Base-by-base conservation (phyloP, 2,888 invertebrate species). In the Lacanobia wlatinum region DNA sequence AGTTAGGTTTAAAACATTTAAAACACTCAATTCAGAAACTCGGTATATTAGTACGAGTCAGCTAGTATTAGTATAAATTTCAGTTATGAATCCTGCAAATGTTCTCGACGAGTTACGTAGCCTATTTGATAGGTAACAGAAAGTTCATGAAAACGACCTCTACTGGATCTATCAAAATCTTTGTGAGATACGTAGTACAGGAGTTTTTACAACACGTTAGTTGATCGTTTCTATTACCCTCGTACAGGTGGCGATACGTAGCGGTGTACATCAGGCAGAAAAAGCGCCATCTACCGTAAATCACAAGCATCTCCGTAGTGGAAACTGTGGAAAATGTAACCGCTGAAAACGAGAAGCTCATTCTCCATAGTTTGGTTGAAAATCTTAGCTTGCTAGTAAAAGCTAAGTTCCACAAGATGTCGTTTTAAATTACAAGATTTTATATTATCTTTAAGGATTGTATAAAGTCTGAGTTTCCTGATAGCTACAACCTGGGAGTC, bases 261-360 rank as follows among this genome's bases (percentile, higher is more conserved):
- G 1, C 1, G 0, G 1, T 28, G 1, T 21, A 8, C 53, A 52
- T 12, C 2, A n/a, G 1, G n/a, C 2, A 8, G 1, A 8, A 14
- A 0, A 16, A 12, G 9, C 50, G 58, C 43, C 76, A 78, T 75
- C 78, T 75, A 59, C 43, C 16, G 2, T 21, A 46, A 50, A 38
- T 23, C 46, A 48, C 1, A 16, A 46, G 10, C 12, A 61, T 48
- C 14, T 69, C 1, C 2, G 18, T 16, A 43, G 2, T 18, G 40
- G 12, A 55, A 1, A 40, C 18, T 61, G 10, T 28, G 12, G 52
- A 56, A 65, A 64, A 38, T n/a, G 23, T 1, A 16, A 50, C 50
- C 0, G 0, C 9, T n/a, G 48, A 5, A 63, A 70, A 58, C 1
- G 23, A 61, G 38, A 69, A 46, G 7, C 12, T 46, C 1, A 18